Percentiles rank a stretch among this genome's conserved stretches.
Conservation (phyloP, 2,797 vertebrate genomes). For the Buphagus erythrorhynchus region DNA sequence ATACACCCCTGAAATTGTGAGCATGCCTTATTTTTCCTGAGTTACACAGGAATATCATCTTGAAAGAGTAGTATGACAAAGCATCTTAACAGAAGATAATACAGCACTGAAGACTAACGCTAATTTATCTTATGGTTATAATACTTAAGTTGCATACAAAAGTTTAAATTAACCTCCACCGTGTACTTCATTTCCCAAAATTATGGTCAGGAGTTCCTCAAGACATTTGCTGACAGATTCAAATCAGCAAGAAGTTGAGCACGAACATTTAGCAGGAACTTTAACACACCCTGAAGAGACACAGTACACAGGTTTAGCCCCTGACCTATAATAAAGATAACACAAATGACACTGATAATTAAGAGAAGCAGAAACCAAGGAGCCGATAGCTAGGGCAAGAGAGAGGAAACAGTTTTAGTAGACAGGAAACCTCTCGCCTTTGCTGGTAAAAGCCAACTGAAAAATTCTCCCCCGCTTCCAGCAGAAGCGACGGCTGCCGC, state of each 20-base stretch:
- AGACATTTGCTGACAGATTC: neutral
- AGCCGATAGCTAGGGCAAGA: neutral
- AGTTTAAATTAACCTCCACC: neutral
- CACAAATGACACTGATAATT: neutral
- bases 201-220: neutral
- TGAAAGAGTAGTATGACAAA: constrained; percentile 54
- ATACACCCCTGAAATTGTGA: neutral
- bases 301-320: neutral
- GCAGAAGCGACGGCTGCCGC: neutral
- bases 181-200: neutral
- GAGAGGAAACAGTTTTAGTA: neutral
- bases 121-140: neutral
- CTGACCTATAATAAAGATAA: neutral
- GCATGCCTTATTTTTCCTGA: neutral
- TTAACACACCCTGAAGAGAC: neutral
- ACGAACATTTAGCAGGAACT: neutral
- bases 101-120: neutral
- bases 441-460: neutral
- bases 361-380: neutral
- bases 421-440: neutral
- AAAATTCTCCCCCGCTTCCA: neutral
- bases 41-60: neutral
- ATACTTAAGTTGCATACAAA: neutral
- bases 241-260: neutral
- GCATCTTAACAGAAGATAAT: constrained; percentile 35